Percentiles rank a stretch among this genome's conserved stretches.
These are phyloP conservation scores for Emydocephalus ijimae DNA, from an alignment of 2,113 vertebrate species.

Conservation along the genomic window DNA sequence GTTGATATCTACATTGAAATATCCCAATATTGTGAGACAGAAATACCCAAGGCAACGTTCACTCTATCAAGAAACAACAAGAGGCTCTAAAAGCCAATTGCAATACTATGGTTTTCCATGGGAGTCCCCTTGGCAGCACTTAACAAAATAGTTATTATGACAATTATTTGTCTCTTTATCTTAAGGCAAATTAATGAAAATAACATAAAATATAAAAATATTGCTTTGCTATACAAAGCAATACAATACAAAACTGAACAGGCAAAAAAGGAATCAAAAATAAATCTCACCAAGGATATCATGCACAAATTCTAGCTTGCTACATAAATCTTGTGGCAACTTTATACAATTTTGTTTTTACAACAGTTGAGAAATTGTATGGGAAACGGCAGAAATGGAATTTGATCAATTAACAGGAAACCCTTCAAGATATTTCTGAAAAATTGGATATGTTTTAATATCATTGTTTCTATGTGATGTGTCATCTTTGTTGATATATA, in stretches of 20 bases:
- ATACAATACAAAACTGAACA: background rate
- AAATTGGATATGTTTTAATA: background rate
- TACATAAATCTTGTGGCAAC: background rate
- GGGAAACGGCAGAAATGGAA: background rate
- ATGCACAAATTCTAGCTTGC: background rate
- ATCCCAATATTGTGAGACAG: slow-evolving; percentile 15
- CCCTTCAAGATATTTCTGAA: background rate
- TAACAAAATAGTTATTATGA: background rate
- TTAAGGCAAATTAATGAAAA: background rate
- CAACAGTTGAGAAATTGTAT: background rate
- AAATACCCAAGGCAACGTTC: slow-evolving; percentile 50
- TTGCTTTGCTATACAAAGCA: background rate
- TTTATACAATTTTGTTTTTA: background rate
- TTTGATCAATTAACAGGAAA: background rate
- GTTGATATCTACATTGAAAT: slow-evolving; percentile 2
- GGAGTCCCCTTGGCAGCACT: background rate
- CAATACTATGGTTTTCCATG: background rate
- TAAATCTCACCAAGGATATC: background rate
- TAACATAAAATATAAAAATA: background rate
- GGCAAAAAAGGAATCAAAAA: background rate
- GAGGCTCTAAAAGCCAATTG: background rate
- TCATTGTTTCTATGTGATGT: background rate
- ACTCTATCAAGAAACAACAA: slow-evolving; percentile 39
- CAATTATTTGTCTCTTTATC: background rate
- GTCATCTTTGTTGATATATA: background rate